Conservation (phyloP, 2,797 vertebrate species). For the Enteromius trimaculatus region DNA sequence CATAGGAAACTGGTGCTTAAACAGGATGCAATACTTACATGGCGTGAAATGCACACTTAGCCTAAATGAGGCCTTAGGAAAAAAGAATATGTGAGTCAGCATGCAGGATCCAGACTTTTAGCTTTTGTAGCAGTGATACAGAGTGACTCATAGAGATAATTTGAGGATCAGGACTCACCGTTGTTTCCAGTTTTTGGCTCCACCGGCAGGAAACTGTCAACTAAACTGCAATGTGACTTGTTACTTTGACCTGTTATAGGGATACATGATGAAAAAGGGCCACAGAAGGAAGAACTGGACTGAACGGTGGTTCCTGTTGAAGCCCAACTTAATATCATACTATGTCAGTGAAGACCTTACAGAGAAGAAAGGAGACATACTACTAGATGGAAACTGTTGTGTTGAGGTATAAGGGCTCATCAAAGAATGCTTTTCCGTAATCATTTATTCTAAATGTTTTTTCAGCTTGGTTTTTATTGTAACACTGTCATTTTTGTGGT, state of each 20-base stretch:
- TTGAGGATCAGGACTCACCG: background rate
- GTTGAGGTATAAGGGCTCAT: constrained; percentile 82
- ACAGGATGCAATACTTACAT: background rate
- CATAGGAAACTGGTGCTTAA: constrained; percentile 6
- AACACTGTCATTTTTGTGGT: background rate
- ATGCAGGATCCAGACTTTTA: constrained; percentile 25
- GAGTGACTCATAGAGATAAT: background rate
- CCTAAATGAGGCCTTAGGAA: background rate
- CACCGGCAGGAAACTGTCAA: background rate
- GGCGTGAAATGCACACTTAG: background rate
- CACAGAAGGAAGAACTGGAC: constrained; percentile 98
- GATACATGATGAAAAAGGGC: constrained; percentile 97
- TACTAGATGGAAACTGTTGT: constrained; percentile 86
- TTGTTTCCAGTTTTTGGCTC: constrained; percentile 1
- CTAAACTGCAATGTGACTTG: background rate
- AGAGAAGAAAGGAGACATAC: constrained; percentile 93
- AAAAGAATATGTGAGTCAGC: constrained; percentile 2
- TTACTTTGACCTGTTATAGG: constrained; percentile 74
- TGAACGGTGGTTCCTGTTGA: constrained; percentile 95
- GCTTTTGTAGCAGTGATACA: background rate
- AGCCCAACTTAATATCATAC: constrained; percentile 88
- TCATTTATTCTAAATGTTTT: background rate
- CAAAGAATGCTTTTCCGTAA: background rate
- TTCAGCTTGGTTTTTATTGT: background rate
- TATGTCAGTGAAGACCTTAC: constrained; percentile 90